Conservation (phyloP, 2,888 invertebrate species). For the Fragum fragum region DNA sequence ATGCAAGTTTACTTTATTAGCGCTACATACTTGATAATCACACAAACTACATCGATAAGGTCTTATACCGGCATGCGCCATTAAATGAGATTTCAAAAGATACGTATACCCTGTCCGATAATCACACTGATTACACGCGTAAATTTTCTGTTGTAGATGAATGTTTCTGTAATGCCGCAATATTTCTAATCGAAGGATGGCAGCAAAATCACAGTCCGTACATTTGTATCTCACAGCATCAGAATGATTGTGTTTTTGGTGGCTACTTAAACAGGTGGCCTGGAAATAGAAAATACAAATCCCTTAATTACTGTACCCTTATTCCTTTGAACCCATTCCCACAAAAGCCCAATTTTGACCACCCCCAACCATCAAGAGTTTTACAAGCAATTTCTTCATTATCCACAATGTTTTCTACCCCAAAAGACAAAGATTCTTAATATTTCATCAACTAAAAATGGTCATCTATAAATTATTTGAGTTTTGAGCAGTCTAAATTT, state of each 20-base stretch:
- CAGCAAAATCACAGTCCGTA: constrained; percentile 52
- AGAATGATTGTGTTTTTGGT: constrained; percentile 45
- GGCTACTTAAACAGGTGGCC: constrained; percentile 42
- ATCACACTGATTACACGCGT: constrained; percentile 64
- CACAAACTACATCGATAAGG: constrained; percentile 61
- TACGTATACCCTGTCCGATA: constrained; percentile 61
- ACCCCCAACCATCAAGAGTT: too few relatives aligned
- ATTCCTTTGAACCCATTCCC: too few relatives aligned
- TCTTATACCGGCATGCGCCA: constrained; percentile 59
- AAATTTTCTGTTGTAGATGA: constrained; percentile 59
- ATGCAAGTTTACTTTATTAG: constrained; percentile 49
- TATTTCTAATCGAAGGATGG: constrained; percentile 45
- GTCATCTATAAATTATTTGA: too few relatives aligned
- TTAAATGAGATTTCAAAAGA: constrained; percentile 54
- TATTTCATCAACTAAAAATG: too few relatives aligned
- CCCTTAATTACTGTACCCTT: too few relatives aligned
- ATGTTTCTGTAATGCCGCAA: constrained; percentile 52
- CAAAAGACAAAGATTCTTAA: too few relatives aligned
- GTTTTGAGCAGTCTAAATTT: too few relatives aligned
- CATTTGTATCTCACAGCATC: constrained; percentile 56
- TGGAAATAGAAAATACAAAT: neutral
- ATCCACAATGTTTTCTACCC: too few relatives aligned
- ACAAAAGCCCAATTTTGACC: too few relatives aligned
- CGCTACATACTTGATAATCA: constrained; percentile 47
- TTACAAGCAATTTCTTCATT: too few relatives aligned